Percentiles rank a stretch among this genome's conserved stretches.
Evolutionary conservation across 2,888 invertebrate species (phyloP).

Genomic region (Chrysotoxum bicinctum): DNA sequence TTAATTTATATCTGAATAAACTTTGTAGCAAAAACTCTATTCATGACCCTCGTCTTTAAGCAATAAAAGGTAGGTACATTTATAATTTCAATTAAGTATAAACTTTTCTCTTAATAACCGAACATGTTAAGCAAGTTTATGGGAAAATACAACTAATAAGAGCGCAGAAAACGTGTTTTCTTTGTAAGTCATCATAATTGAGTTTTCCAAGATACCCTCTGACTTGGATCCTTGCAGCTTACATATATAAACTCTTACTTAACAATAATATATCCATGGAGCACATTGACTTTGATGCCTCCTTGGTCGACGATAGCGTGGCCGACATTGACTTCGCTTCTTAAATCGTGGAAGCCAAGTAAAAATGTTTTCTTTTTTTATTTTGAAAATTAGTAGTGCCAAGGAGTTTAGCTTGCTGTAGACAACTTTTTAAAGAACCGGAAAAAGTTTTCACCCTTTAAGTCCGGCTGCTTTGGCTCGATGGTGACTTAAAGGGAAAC

Average conservation of each 20-base stretch:
- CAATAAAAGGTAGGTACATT: background rate
- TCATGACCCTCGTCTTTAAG: background rate
- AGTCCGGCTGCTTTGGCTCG: slow-evolving; percentile 1
- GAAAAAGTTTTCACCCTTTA: slow-evolving; percentile 48
- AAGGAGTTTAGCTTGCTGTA: background rate
- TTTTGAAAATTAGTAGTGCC: background rate
- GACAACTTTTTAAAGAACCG: background rate
- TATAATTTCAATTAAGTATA: slow-evolving; percentile 14
- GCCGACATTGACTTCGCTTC: background rate
- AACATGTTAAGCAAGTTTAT: slow-evolving; percentile 56
- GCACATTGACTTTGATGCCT: background rate
- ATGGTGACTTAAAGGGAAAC: slow-evolving; percentile 15
- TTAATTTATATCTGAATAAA: no score
- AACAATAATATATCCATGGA: slow-evolving; percentile 7
- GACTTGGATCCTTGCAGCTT: slow-evolving; percentile 9
- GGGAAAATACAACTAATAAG: slow-evolving; percentile 66
- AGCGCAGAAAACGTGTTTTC: slow-evolving; percentile 66
- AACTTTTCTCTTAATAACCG: slow-evolving; percentile 58
- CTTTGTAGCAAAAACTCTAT: background rate
- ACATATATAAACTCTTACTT: background rate
- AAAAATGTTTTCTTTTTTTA: slow-evolving; percentile 11
- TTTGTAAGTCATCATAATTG: slow-evolving; percentile 60
- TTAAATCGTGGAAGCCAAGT: background rate
- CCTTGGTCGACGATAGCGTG: background rate
- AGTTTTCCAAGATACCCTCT: slow-evolving; percentile 63